A percentile compares a stretch with the other conserved stretches of the same genome.
Conservation (phyloP, 2,797 vertebrate species). For the Geotrypetes seraphini region DNA sequence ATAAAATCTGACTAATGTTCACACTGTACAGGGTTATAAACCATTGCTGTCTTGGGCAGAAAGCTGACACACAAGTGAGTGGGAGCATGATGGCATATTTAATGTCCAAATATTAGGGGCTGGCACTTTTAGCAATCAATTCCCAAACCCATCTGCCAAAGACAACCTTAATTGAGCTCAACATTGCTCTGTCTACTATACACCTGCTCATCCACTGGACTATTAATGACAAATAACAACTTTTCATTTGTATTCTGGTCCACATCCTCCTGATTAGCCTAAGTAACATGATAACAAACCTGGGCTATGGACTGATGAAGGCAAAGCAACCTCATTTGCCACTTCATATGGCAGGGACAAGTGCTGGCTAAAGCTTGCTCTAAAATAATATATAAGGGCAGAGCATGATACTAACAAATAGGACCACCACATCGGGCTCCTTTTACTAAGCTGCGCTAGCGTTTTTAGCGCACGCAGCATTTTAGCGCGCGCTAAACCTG, state of each 20-base stretch:
- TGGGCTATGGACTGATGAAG: too few species aligned
- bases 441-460: too few species aligned
- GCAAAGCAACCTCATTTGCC: too few species aligned
- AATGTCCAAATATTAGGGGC: constrained; percentile 37
- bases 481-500: too few species aligned
- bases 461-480: too few species aligned
- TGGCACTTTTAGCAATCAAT: constrained; percentile 53
- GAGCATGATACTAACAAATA: too few species aligned
- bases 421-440: too few species aligned
- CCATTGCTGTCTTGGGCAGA: constrained; percentile 28
- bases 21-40: constrained; percentile 19
- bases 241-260: constrained; percentile 31
- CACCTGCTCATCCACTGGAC: constrained; percentile 45
- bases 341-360: too few species aligned
- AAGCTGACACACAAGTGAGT: constrained; percentile 42
- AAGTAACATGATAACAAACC: constrained; percentile 16
- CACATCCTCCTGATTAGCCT: constrained; percentile 18
- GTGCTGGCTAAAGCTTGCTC: too few species aligned
- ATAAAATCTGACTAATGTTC: constrained; percentile 21
- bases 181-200: constrained; percentile 49
- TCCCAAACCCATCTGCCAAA: constrained; percentile 48
- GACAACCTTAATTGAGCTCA: constrained; percentile 62
- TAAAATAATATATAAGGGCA: too few species aligned
- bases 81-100: constrained; percentile 53
- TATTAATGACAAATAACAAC: constrained; percentile 39